Base-by-base conservation (phyloP, 2,113 vertebrate species). In the Trichomycterus rosablanca region DNA sequence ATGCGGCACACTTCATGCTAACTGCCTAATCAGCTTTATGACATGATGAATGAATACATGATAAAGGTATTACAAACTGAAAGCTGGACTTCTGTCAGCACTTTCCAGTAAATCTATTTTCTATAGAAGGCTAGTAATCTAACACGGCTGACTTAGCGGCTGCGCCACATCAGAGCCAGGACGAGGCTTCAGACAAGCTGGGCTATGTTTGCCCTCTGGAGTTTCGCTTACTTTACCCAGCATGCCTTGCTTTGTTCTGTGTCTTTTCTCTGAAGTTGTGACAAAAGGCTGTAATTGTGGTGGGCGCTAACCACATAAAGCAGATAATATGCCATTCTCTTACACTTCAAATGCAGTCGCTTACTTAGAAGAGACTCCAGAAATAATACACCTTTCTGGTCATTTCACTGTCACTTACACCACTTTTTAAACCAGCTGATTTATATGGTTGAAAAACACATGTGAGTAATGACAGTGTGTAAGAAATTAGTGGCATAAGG, bases 231-330 rank as follows among this genome's bases (percentile, higher is more conserved):
- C 40, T 63, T 70, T 66, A 62, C 64, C 63, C 66, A 72, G 40
- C 63, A 59, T 67, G 50, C 51, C 22, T 20, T 50, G 44, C 46
- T 72, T 59, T 68, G 53, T 59, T 66, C 39, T 58, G 43, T 14
- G 42, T 5, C 15, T 37, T 28, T 58, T 10, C 46, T 48, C 60
- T 26, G 50, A 59, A 54, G 40, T 42, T 15, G 34, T 20, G 58
- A 67, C 39, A 66, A 64, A 64, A 68, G 51, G 42, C 67, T 67
- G 52, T 72, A 66, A 65, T 65, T 72, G 61, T 19, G 48, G 64
- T 22, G 16, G 48, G 32, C 51, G 26, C 20, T 40, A 59, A 63
- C 65, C 34, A 35, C 42, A 37, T 35, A 60, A 52, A 65, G 34
- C 18, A 24, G 44, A 58, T 61, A 60, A 61, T 57, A 56, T 46